Evolutionary conservation across 2,113 vertebrate species (phyloP), one percentile per base, ranked within the genome.

Genomic region (Daphoenositta chrysoptera): DNA sequence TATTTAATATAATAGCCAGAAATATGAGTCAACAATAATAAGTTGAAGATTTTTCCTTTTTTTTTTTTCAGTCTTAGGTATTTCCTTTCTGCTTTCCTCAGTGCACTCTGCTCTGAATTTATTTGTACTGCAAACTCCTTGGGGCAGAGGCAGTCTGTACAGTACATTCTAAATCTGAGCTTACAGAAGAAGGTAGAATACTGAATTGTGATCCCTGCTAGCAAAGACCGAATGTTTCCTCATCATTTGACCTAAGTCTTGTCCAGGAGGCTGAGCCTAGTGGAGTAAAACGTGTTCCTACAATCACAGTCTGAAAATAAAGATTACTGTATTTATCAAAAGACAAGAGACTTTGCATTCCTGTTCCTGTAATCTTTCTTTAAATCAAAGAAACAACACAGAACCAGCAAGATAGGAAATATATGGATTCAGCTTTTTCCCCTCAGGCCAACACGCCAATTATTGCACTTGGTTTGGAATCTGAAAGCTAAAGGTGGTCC

Each of bases 11-110:
- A 97, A 97, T 96, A 87, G 91, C 93, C 92, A 96, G 96, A 96
- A 96, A 96, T 96, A 90, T 96, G 95, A 96, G 90, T 96, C 93
- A 97, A 94, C 87, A 96, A 96, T 86, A 94, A 82, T 89, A 83
- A 87, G 81, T 50, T 57, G 51, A 94, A 88, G 33, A 57, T n/a
- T 53, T 78, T 81, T 71, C 7, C 40, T 31, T 56, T 40, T 42
- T n/a, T 17, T 39, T 60, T 88, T 57, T 28, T n/a, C 20, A 83
- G 0, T 57, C 82, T 45, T 48, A 44, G 71, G 73, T 73, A 97
- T 95, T 97, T 97, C 95, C 96, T 95, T 90, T 92, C 58, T 48
- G 57, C 54, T 81, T 81, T 89, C 70, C 84, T 76, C 77, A 73
- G 47, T 23, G 57, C 65, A 45, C 78, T 96, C 66, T 81, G 61